Base-by-base conservation (phyloP, 2,888 invertebrate species). In the Folsomia manolachei region DNA sequence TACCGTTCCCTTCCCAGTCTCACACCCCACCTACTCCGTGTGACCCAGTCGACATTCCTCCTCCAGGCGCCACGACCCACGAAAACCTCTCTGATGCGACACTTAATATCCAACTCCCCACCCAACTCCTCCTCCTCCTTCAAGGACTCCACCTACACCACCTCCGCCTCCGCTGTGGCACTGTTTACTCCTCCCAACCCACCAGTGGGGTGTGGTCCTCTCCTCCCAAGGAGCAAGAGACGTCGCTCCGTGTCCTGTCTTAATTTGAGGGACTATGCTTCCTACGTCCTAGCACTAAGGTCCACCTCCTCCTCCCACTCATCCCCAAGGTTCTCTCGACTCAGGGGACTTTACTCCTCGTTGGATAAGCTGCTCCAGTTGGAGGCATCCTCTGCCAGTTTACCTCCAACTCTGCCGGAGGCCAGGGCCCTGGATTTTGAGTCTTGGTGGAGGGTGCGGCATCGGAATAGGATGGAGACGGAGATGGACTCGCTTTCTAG, bases 401-500 rank as follows among this genome's bases (percentile, higher is more conserved):
- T 81, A 39, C 76, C 80, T 63, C 80, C 91, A 0, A 86, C 92
- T 80, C 87, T 88, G 79, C 89, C 87, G 83, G 90, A 91, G 81
- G 90, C 91, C 81, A 92, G 93, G 83, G 90, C 93, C 11, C 89
- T 94, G 74, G 93, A 94, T 84, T 94, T 91, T 82, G 94, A 94
- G 78, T 88, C 92, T 71, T 94, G 94, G 94, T 91, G 90, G 82
- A 89, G 90, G 83, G 88, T 94, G 24, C 87, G 94, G 69, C 87
- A 88, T 4, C 89, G 91, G 78, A 93, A 93, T 83, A 88, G 90
- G 78, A 93, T 93, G 0, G 93, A 94, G 83, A 88, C 89, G 80
- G 95, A 95, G 84, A 84, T 95, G 72, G 89, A 90, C 78, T 87
- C 88, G 78, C 85, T 96, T 7, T 56, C 94, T 78, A 86, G 86